A percentile compares a stretch with the other conserved stretches of the same genome.
Conservation (phyloP, 1,140 invertebrate species). For the Drosophila micromelanica region DNA sequence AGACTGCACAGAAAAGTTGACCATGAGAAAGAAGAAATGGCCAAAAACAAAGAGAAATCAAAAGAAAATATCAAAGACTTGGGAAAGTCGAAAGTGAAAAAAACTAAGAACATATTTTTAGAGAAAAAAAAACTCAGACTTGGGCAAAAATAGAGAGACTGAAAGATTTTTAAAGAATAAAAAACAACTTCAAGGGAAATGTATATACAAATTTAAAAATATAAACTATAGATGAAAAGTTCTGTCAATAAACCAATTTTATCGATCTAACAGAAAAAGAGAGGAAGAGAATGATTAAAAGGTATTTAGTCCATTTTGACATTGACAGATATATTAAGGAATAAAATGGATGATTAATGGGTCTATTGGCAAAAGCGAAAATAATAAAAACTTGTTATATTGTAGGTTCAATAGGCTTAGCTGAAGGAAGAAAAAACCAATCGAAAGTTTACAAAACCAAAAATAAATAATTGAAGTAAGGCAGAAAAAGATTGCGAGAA, state of each 20-base stretch:
- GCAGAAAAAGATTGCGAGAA: background rate
- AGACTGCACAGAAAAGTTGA: slow-evolving; percentile 1
- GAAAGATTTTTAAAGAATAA: no score
- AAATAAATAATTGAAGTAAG: background rate
- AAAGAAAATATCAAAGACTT: background rate
- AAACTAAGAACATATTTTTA: background rate
- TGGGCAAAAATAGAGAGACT: no score
- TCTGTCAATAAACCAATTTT: no score
- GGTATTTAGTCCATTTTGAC: no score
- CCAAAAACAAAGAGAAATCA: background rate
- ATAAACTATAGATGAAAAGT: background rate
- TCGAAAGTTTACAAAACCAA: background rate
- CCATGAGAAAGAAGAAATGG: background rate
- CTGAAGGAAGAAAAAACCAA: background rate
- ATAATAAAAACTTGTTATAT: background rate
- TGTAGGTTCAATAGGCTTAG: background rate
- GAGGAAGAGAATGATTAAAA: no score
- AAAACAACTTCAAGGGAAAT: background rate
- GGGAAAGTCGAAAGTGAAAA: background rate
- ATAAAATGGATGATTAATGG: background rate
- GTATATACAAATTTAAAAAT: background rate
- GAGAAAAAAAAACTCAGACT: no score
- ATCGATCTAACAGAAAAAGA: no score
- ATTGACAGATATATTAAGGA: background rate
- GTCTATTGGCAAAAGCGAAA: background rate